Conservation (phyloP, 2,888 invertebrate species). For the Sphecodes monilicornis region DNA sequence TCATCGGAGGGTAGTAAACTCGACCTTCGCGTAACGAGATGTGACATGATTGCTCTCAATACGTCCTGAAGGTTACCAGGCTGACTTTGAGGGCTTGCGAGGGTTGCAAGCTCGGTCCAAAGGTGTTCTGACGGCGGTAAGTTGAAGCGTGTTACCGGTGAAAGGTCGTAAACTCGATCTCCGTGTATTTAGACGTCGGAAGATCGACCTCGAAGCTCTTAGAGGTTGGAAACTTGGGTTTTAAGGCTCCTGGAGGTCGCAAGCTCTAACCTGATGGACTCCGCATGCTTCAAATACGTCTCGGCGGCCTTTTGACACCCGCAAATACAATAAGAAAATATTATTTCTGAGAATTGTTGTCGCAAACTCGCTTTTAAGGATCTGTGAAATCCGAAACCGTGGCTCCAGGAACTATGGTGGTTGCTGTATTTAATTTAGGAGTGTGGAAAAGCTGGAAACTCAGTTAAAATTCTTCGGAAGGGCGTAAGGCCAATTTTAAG, state of each 20-base stretch:
- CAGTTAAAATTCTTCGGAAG: neutral
- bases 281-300: neutral
- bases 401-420: neutral
- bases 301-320: neutral
- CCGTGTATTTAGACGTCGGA: neutral
- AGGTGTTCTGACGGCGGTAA: neutral
- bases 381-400: too few relatives aligned
- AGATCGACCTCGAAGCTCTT: too few relatives aligned
- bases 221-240: neutral
- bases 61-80: neutral
- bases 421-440: neutral
- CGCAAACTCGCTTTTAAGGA: too few relatives aligned
- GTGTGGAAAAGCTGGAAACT: neutral
- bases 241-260: neutral
- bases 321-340: too few relatives aligned
- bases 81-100: neutral
- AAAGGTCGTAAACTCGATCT: slow-evolving; percentile 2
- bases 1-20: neutral
- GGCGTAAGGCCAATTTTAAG: neutral
- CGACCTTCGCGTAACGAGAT: slow-evolving; percentile 4
- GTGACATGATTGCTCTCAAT: slow-evolving; percentile 3
- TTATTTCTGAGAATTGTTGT: too few relatives aligned
- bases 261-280: neutral
- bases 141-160: neutral
- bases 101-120: neutral